These are phyloP conservation scores for Petrophora chlorosata DNA, from an alignment of 2,888 invertebrate genomes.

Conservation along the genomic window DNA sequence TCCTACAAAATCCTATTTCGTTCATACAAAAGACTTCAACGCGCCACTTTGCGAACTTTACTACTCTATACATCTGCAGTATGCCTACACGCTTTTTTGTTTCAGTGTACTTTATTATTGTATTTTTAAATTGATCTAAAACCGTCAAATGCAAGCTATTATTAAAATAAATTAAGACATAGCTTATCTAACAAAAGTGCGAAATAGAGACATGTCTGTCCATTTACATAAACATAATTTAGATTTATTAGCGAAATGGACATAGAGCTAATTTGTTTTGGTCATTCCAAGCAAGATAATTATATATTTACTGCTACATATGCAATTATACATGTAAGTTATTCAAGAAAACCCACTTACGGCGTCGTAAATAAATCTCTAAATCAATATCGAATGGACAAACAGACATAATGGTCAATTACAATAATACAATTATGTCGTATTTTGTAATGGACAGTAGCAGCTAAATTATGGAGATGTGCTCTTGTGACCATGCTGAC, in stretches of 20 bases:
- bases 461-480: slow-evolving; percentile 19
- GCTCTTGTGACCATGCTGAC: slow-evolving; percentile 16
- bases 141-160: slow-evolving; percentile 4
- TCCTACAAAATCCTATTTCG: too few species aligned
- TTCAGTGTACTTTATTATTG: too few species aligned
- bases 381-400: slow-evolving; percentile 31
- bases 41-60: too few species aligned
- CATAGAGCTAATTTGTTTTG: slow-evolving; percentile 34
- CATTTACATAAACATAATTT: slow-evolving; percentile 17
- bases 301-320: slow-evolving; percentile 10
- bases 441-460: slow-evolving; percentile 25
- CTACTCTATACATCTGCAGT: too few species aligned
- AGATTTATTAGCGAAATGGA: slow-evolving; percentile 27
- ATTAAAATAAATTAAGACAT: slow-evolving; percentile 22
- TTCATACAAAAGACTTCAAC: slow-evolving; percentile 22
- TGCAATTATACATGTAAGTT: slow-evolving; percentile 15
- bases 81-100: too few species aligned
- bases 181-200: slow-evolving; percentile 4
- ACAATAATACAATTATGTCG: slow-evolving; percentile 33
- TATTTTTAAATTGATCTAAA: too few species aligned
- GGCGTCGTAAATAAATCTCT: slow-evolving; percentile 34
- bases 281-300: slow-evolving; percentile 18
- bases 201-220: slow-evolving; percentile 1
- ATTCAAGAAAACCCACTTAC: slow-evolving; percentile 14
- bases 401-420: slow-evolving; percentile 33